Conservation (phyloP, 2,888 invertebrate species). For the Ennomos erosarius region DNA sequence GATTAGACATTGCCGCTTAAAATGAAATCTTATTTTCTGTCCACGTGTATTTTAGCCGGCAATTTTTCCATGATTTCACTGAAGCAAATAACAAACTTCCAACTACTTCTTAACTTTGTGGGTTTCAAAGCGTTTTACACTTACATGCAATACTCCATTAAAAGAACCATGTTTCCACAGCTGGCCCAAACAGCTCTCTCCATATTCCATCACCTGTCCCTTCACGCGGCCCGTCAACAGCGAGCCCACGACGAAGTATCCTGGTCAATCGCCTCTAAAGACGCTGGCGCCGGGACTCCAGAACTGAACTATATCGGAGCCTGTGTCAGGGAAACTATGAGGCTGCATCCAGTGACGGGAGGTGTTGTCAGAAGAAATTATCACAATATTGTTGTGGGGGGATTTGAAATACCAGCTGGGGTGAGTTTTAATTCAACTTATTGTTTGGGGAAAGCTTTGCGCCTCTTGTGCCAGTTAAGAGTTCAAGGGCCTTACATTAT, state of each 20-base stretch:
- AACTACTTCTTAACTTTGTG: no score
- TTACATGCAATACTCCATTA: not conserved
- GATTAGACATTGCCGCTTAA: no score
- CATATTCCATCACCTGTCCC: slow-evolving; percentile 74
- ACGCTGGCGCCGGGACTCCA: slow-evolving; percentile 56
- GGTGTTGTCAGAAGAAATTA: slow-evolving; percentile 70
- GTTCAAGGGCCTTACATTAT: no score
- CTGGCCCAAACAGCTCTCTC: slow-evolving; percentile 73
- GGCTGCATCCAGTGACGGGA: slow-evolving; percentile 75
- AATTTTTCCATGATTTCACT: no score
- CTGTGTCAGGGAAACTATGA: slow-evolving; percentile 65
- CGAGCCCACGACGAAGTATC: slow-evolving; percentile 72
- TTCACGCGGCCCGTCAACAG: slow-evolving; percentile 76
- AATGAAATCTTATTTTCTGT: no score
- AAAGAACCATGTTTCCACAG: slow-evolving; percentile 46
- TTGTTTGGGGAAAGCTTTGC: no score
- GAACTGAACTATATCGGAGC: slow-evolving; percentile 66
- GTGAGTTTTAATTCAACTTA: slow-evolving; percentile 59
- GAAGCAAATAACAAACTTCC: no score
- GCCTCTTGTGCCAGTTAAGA: no score
- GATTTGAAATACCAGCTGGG: slow-evolving; percentile 74
- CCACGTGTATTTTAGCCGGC: no score
- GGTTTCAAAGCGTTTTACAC: no score
- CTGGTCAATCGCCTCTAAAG: slow-evolving; percentile 65
- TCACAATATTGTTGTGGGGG: slow-evolving; percentile 63